A percentile compares a stretch with the other conserved stretches of the same genome.
phyloP scores from a whole-genome alignment of 1,140 invertebrate species.

The Diorhabda sublineata region DNA sequence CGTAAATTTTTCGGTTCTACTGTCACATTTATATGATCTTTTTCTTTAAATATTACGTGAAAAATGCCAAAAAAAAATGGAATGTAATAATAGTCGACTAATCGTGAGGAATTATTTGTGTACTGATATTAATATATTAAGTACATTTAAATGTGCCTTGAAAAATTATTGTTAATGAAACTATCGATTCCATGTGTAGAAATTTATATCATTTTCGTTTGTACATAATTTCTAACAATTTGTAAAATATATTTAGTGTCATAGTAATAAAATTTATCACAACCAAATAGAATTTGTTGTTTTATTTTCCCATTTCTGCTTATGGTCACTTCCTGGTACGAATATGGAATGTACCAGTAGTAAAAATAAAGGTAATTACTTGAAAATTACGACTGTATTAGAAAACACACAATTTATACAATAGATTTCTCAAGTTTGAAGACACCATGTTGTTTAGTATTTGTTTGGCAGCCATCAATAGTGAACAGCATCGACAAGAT shows the following conservation, averaged over 20 bases:
- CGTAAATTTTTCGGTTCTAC: too few species aligned
- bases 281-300: neutral
- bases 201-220: slow-evolving; percentile 22
- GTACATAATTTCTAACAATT: slow-evolving; percentile 36
- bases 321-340: too few species aligned
- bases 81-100: neutral
- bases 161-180: slow-evolving; percentile 24
- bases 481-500: too few species aligned
- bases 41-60: neutral
- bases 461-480: too few species aligned
- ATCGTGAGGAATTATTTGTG: too few species aligned
- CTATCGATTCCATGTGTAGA: slow-evolving; percentile 24
- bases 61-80: slow-evolving; percentile 1
- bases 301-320: neutral
- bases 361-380: too few species aligned
- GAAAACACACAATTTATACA: too few species aligned
- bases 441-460: too few species aligned
- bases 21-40: too few species aligned
- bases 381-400: too few species aligned
- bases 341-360: too few species aligned
- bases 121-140: neutral
- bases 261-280: slow-evolving; percentile 9
- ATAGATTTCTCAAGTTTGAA: too few species aligned
- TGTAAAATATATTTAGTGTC: slow-evolving; percentile 26
- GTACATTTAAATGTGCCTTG: slow-evolving; percentile 31